Percentiles rank a stretch among this genome's conserved stretches.
Evolutionary conservation across 2,797 vertebrate species (phyloP).

Genomic region (Ceyx erithaca): DNA sequence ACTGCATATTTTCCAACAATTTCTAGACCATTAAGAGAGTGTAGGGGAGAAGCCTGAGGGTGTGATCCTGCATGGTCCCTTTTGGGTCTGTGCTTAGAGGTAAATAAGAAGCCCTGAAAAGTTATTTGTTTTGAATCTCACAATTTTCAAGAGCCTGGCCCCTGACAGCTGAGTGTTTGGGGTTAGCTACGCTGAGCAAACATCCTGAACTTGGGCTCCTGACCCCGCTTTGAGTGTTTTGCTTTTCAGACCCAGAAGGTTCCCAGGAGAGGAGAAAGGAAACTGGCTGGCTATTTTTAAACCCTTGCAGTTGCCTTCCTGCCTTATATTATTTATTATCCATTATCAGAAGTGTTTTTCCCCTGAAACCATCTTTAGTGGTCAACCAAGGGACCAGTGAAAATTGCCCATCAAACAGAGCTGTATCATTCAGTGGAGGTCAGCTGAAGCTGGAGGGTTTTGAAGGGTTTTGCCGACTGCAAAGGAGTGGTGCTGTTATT

Average conservation of each 20-base stretch:
- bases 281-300: constrained; percentile 64
- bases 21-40: background rate
- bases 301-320: constrained; percentile 52
- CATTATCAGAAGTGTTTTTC: constrained; percentile 67
- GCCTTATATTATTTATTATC: constrained; percentile 70
- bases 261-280: constrained; percentile 67
- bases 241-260: constrained; percentile 62
- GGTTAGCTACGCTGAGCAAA: constrained; percentile 18
- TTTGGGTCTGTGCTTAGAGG: background rate
- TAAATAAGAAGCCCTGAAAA: background rate
- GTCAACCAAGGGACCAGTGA: background rate
- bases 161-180: constrained; percentile 11
- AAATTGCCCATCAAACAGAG: constrained; percentile 25
- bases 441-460: background rate
- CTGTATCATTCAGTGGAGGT: constrained; percentile 8
- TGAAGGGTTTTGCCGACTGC: background rate
- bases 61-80: background rate
- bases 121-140: constrained; percentile 16
- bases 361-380: constrained; percentile 49
- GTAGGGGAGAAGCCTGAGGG: background rate
- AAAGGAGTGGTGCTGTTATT: background rate
- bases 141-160: background rate
- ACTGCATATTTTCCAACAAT: background rate
- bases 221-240: constrained; percentile 59
- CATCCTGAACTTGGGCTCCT: constrained; percentile 62